These are phyloP conservation scores for Cyprinodon brontotheroides DNA, from an alignment of 2,113 vertebrate species.

Conservation along the genomic window DNA sequence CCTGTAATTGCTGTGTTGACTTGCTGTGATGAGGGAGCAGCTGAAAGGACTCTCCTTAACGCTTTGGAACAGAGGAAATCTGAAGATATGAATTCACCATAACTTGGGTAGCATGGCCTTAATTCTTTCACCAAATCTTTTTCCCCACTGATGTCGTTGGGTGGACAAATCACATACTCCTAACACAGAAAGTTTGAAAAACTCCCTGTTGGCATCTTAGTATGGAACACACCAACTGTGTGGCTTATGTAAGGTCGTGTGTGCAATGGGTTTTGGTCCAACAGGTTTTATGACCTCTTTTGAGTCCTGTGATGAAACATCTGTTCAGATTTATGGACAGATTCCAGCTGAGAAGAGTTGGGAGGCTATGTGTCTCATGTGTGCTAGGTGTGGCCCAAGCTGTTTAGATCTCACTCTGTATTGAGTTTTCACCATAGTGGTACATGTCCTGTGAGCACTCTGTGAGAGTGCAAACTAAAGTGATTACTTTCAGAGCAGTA, in stretches of 20 bases:
- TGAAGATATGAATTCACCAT: neutral
- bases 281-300: constrained; percentile 70
- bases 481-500: constrained; percentile 34
- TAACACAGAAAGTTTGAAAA: constrained; percentile 73
- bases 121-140: constrained; percentile 75
- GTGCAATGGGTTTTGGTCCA: constrained; percentile 66
- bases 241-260: constrained; percentile 74
- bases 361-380: constrained; percentile 59
- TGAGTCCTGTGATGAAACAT: constrained; percentile 74
- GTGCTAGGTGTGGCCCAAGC: constrained; percentile 58
- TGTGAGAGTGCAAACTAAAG: constrained; percentile 2
- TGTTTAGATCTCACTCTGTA: constrained; percentile 66
- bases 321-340: constrained; percentile 68
- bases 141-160: constrained; percentile 67
- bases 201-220: constrained; percentile 72
- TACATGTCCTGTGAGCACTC: constrained; percentile 50
- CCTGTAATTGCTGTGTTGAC: no score
- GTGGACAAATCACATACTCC: constrained; percentile 70
- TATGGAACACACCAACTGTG: constrained; percentile 44
- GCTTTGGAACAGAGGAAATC: neutral
- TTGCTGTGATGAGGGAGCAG: no score
- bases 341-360: constrained; percentile 53
- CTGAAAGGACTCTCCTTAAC: no score
- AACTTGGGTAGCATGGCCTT: constrained; percentile 67
- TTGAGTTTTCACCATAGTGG: constrained; percentile 49